These are phyloP conservation scores for Drosophila takahashii DNA, from an alignment of 1,140 invertebrate species.

Conservation along the genomic window DNA sequence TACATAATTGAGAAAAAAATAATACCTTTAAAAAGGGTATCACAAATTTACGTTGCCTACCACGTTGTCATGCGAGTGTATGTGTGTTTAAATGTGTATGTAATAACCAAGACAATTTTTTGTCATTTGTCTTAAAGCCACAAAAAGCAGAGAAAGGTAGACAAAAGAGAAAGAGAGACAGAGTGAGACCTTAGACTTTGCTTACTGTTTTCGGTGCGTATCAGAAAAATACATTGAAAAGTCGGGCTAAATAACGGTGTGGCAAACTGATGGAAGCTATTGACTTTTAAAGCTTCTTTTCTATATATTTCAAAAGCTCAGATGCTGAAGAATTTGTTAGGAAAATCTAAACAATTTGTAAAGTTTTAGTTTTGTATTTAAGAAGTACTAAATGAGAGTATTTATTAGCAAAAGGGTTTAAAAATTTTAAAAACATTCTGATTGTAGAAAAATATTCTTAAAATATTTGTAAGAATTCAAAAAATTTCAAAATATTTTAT, in stretches of 20 bases:
- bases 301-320: neutral
- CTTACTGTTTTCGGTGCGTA: constrained; percentile 11
- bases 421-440: no score
- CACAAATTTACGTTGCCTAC: constrained; percentile 11
- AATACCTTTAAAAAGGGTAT: neutral
- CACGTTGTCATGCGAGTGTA: constrained; percentile 18
- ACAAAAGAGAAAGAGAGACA: neutral
- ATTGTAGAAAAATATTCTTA: no score
- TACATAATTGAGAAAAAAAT: neutral
- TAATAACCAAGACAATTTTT: constrained; percentile 29
- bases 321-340: neutral
- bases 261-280: neutral
- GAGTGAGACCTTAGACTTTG: constrained; percentile 9
- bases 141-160: neutral
- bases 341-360: neutral
- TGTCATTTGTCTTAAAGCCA: constrained; percentile 56
- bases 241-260: neutral
- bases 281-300: constrained; percentile 14
- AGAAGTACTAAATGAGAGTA: no score
- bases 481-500: no score
- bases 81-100: constrained; percentile 1
- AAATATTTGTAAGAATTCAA: no score
- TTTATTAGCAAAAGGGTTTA: no score
- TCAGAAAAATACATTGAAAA: neutral
- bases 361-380: neutral